Evolutionary conservation across 2,797 vertebrate genomes (phyloP).

Genomic region (Pseudocheirus occidentalis): DNA sequence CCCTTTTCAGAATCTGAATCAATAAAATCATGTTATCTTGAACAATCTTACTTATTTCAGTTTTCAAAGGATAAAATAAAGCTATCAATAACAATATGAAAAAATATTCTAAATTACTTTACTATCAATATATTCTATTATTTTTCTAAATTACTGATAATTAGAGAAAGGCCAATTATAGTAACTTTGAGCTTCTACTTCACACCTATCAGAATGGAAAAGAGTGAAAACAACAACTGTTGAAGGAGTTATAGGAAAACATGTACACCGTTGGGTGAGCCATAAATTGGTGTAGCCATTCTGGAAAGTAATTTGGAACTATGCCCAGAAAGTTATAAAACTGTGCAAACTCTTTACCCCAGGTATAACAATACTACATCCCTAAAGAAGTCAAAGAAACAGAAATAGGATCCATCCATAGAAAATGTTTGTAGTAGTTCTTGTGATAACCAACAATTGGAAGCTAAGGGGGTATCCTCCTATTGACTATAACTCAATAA

Average conservation of each 20-base stretch:
- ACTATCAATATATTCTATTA: no score
- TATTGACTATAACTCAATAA: not conserved
- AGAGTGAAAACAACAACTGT: not conserved
- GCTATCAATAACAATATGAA: not conserved
- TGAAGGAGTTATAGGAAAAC: not conserved
- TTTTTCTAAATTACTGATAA: not conserved
- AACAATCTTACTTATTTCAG: not conserved
- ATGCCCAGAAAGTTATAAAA: not conserved
- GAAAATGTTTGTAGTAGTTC: not conserved
- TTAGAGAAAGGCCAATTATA: not conserved
- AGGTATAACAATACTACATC: not conserved
- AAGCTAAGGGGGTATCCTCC: not conserved
- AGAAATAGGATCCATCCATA: not conserved
- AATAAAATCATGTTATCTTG: not conserved
- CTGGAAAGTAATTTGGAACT: not conserved
- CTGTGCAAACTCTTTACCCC: not conserved
- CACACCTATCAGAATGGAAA: not conserved
- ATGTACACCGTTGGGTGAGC: not conserved
- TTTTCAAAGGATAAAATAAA: not conserved
- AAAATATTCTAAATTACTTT: not conserved
- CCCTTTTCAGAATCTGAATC: conserved; percentile 12
- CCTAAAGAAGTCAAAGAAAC: not conserved
- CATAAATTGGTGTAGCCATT: not conserved
- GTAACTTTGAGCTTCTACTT: not conserved
- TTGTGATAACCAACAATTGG: not conserved